These are phyloP conservation scores for Amphimallon solstitiale DNA, from an alignment of 2,888 invertebrate species.

Conservation along the genomic window DNA sequence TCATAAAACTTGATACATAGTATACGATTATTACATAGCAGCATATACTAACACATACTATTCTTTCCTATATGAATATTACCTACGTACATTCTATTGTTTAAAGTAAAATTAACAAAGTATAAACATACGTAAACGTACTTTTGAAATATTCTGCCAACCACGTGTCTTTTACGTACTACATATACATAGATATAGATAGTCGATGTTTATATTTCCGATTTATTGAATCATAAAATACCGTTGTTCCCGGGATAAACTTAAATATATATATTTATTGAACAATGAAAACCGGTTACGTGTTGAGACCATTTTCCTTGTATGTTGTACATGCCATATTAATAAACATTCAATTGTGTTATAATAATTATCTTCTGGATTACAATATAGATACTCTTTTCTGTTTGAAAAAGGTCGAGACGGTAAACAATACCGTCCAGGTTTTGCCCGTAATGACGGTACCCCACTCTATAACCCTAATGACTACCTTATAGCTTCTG, in stretches of 20 bases:
- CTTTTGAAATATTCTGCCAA: no score
- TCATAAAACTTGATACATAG: no score
- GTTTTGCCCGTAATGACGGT: slow-evolving; percentile 52
- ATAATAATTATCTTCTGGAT: slow-evolving; percentile 33
- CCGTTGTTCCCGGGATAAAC: slow-evolving; percentile 34
- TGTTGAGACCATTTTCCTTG: background rate
- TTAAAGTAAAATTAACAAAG: no score
- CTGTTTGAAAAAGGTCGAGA: slow-evolving; percentile 17
- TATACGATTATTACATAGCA: no score
- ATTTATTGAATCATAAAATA: no score
- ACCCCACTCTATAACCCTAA: slow-evolving; percentile 51
- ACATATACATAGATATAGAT: no score
- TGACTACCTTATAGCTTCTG: slow-evolving; percentile 50
- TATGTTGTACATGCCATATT: background rate
- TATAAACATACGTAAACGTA: no score
- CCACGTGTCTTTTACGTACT: no score
- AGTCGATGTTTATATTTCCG: no score
- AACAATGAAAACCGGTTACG: slow-evolving; percentile 36
- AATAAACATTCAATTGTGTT: slow-evolving; percentile 31
- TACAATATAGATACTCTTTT: slow-evolving; percentile 13
- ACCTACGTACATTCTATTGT: no score
- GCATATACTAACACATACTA: no score
- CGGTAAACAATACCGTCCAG: slow-evolving; percentile 36
- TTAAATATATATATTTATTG: slow-evolving; percentile 41
- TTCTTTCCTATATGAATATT: no score